Conservation (phyloP, 2,113 vertebrate species). For the Chaetorhynchus papuensis region DNA sequence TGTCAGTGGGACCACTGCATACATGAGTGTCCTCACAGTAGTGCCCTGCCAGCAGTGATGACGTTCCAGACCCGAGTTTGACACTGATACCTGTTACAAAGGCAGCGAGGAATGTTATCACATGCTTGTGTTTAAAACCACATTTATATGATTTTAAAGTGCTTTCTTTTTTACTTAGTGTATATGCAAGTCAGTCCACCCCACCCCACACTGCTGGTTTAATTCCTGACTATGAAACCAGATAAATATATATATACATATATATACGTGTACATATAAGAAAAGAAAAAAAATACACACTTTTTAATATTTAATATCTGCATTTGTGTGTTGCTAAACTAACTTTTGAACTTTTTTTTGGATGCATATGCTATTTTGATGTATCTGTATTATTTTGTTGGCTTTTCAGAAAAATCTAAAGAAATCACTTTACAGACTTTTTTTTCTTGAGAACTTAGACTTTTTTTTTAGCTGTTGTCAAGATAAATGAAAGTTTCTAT, state of each 20-base stretch:
- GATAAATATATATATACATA: too few species aligned
- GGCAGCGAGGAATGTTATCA: not conserved
- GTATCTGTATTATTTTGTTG: not conserved
- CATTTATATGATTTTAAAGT: not conserved
- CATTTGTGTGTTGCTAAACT: not conserved
- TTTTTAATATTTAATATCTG: not conserved
- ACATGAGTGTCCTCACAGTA: not conserved
- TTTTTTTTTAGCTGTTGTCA: not conserved
- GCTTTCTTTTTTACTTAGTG: not conserved
- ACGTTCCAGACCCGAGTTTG: not conserved
- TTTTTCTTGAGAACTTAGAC: not conserved
- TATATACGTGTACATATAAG: not conserved
- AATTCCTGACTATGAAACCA: not conserved
- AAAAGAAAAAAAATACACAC: not conserved
- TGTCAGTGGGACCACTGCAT: slow-evolving; percentile 53
- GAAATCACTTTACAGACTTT: not conserved
- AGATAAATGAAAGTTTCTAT: not conserved
- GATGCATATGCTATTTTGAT: not conserved
- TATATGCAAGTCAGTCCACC: not conserved
- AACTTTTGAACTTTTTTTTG: not conserved
- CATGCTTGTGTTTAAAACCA: not conserved
- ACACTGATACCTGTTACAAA: slow-evolving; percentile 27
- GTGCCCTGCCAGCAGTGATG: slow-evolving; percentile 30
- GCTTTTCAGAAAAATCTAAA: not conserved
- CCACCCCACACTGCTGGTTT: not conserved